A percentile compares a stretch with the other conserved stretches of the same genome.
phyloP scores from a whole-genome alignment of 2,797 vertebrate species.

The Chromis chromis region DNA sequence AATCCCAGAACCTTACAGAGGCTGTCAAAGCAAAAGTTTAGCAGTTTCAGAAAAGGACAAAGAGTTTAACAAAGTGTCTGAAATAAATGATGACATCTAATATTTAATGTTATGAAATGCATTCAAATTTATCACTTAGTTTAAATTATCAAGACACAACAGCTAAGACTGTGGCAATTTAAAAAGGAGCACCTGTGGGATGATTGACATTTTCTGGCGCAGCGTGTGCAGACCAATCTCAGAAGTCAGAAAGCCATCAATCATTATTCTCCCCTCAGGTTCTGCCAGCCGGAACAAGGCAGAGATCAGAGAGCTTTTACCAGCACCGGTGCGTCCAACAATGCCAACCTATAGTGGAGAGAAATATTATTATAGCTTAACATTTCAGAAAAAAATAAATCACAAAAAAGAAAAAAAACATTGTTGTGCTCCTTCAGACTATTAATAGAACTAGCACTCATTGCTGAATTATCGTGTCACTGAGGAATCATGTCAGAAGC shows the following conservation, averaged over 20 bases:
- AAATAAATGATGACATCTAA: background rate
- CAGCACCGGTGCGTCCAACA: conserved; percentile 95
- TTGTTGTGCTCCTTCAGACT: background rate
- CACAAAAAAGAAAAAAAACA: background rate
- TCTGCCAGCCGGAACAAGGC: conserved; percentile 95
- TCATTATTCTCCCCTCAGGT: conserved; percentile 92
- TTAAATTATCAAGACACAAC: conserved; percentile 20
- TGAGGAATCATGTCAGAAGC: background rate
- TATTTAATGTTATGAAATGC: background rate
- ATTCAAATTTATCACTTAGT: conserved; percentile 4
- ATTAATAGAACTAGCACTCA: background rate
- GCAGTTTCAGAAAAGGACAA: conserved; percentile 22
- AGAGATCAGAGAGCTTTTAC: conserved; percentile 95
- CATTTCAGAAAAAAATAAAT: background rate
- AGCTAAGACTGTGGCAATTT: conserved; percentile 5
- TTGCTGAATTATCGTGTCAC: background rate
- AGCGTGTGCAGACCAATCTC: conserved; percentile 94
- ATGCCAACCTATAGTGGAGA: conserved; percentile 89
- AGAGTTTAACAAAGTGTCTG: background rate
- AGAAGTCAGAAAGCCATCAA: conserved; percentile 91
- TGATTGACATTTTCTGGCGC: conserved; percentile 96
- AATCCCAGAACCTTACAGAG: conserved; percentile 48
- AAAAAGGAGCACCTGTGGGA: conserved; percentile 87
- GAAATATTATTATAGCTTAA: conserved; percentile 3
- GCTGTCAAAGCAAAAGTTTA: conserved; percentile 37